phyloP scores from a whole-genome alignment of 2,888 invertebrate genomes.

The Cordilura impudica region DNA sequence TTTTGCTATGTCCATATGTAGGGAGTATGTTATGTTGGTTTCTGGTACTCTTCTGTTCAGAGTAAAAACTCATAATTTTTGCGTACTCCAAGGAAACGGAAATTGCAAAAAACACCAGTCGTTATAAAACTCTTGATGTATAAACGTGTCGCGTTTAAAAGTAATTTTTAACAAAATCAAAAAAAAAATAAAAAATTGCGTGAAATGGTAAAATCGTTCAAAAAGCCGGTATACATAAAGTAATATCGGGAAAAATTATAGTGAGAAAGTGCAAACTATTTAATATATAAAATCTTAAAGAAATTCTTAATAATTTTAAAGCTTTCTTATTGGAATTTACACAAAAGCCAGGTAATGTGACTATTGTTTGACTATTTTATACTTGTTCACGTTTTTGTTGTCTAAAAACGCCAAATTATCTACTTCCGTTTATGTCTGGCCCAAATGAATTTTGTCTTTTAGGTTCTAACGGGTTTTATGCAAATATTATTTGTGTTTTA shows the following conservation, averaged over 20 bases:
- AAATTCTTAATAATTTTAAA: background rate
- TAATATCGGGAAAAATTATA: background rate
- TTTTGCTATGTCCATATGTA: constrained; percentile 23
- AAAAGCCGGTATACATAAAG: background rate
- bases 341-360: no score
- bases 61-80: constrained; percentile 57
- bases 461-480: background rate
- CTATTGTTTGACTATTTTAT: no score
- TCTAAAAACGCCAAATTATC: constrained; percentile 52
- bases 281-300: background rate
- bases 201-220: background rate
- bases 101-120: constrained; percentile 74
- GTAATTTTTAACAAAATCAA: constrained; percentile 4
- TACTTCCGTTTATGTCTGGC: constrained; percentile 58
- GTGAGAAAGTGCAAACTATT: background rate
- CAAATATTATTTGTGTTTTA: background rate
- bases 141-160: constrained; percentile 73
- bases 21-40: constrained; percentile 45
- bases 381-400: no score
- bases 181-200: background rate
- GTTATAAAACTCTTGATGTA: constrained; percentile 77
- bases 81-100: constrained; percentile 70
- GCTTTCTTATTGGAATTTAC: no score
- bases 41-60: constrained; percentile 50
- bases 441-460: background rate